Percentiles rank a stretch among this genome's conserved stretches.
phyloP scores from a whole-genome alignment of 2,888 invertebrate species.

The Oligia fasciuncula region DNA sequence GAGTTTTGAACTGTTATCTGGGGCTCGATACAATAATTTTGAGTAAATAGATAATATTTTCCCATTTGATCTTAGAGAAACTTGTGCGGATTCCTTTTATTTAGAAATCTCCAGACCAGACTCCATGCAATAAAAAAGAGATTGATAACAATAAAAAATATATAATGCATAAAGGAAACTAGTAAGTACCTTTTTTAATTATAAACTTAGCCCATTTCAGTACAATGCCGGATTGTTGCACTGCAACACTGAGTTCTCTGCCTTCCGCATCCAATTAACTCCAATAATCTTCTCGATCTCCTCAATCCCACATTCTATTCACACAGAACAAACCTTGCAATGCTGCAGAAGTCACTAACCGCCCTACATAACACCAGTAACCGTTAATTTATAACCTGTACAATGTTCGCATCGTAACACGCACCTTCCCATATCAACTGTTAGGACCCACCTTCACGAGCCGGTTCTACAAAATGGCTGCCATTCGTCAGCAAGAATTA shows the following conservation, averaged over 20 bases:
- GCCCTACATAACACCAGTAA: not conserved
- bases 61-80: not conserved
- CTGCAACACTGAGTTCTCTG: not conserved
- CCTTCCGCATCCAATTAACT: not conserved
- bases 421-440: conserved; percentile 49
- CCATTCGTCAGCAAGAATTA: conserved; percentile 63
- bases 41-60: not conserved
- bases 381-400: conserved; percentile 39
- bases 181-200: not conserved
- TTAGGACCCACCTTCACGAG: conserved; percentile 32
- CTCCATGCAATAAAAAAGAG: not conserved
- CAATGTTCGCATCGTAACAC: conserved; percentile 47
- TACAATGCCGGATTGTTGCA: not conserved
- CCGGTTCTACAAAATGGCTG: conserved; percentile 48
- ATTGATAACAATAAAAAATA: too few species aligned
- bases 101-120: not conserved
- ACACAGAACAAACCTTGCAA: not conserved
- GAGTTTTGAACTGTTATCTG: conserved; percentile 10
- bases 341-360: conserved; percentile 29
- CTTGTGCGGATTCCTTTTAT: not conserved
- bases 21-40: not conserved
- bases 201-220: not conserved
- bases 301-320: not conserved
- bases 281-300: not conserved
- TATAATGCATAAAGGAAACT: not conserved